Conservation (phyloP, 2,888 invertebrate species). For the Athripsodes cinereus region DNA sequence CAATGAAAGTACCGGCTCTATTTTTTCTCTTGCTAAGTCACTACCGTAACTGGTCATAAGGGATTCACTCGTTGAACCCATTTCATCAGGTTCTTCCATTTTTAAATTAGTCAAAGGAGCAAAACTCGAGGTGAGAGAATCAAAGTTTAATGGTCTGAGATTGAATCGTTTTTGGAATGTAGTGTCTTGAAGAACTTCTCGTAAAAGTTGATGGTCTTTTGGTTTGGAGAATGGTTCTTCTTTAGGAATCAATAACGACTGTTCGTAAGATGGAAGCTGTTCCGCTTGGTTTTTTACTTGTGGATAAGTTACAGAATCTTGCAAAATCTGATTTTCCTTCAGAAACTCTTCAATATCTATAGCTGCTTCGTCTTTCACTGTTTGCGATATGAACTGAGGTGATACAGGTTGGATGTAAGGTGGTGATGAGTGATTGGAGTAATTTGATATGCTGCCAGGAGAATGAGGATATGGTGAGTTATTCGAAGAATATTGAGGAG, state of each 20-base stretch:
- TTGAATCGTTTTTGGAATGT: conserved; percentile 81
- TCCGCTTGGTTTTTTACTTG: conserved; percentile 36
- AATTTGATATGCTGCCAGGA: conserved; percentile 52
- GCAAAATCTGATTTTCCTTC: conserved; percentile 51
- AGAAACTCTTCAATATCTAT: conserved; percentile 57
- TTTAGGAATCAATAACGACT: conserved; percentile 40
- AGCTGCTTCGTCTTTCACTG: conserved; percentile 52
- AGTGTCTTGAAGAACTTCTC: conserved; percentile 78
- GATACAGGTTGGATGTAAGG: conserved; percentile 32
- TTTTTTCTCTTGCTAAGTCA: conserved; percentile 63
- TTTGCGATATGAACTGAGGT: conserved; percentile 32
- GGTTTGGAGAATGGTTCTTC: conserved; percentile 48
- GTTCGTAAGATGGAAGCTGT: conserved; percentile 31
- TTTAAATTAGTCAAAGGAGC: conserved; percentile 47
- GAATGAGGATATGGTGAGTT: conserved; percentile 49
- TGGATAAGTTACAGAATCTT: conserved; percentile 33
- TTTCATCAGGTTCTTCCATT: conserved; percentile 62
- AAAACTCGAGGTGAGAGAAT: conserved; percentile 50
- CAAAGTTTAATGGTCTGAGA: conserved; percentile 68
- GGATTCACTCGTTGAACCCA: conserved; percentile 37
- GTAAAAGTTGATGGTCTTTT: conserved; percentile 67
- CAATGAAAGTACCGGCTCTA: conserved; percentile 76
- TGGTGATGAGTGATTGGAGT: conserved; percentile 52
- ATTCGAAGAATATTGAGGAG: conserved; percentile 40
- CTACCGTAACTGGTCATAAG: conserved; percentile 40